These are phyloP conservation scores for Adelges cooleyi DNA, from an alignment of 1,140 invertebrate genomes.

Conservation along the genomic window DNA sequence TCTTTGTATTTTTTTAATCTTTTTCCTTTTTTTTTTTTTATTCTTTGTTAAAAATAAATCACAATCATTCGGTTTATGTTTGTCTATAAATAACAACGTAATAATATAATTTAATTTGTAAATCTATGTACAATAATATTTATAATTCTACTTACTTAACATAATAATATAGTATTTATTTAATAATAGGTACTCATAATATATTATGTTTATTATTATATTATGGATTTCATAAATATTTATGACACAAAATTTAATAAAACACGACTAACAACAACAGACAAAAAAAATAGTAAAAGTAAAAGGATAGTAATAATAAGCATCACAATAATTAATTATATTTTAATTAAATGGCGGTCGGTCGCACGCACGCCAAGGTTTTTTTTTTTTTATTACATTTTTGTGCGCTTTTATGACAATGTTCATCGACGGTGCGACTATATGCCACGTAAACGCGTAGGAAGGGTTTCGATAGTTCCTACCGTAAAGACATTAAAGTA, in stretches of 20 bases:
- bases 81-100: neutral
- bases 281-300: neutral
- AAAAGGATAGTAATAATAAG: neutral
- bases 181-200: neutral
- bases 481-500: too few species aligned
- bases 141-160: too few species aligned
- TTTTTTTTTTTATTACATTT: too few species aligned
- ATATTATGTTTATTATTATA: neutral
- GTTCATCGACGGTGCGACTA: too few species aligned
- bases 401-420: too few species aligned
- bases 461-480: too few species aligned
- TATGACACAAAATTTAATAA: too few species aligned
- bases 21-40: neutral
- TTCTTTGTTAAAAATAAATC: conserved; percentile 22
- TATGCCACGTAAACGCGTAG: too few species aligned
- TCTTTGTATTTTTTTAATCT: neutral
- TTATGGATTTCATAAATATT: too few species aligned
- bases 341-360: neutral
- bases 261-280: too few species aligned
- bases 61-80: neutral
- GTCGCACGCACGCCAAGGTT: neutral
- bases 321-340: neutral
- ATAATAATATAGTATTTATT: too few species aligned
- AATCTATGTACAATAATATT: neutral
- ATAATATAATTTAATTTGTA: neutral